These are phyloP conservation scores for Xestia c-nigrum DNA, from an alignment of 2,888 invertebrate genomes.

Conservation along the genomic window DNA sequence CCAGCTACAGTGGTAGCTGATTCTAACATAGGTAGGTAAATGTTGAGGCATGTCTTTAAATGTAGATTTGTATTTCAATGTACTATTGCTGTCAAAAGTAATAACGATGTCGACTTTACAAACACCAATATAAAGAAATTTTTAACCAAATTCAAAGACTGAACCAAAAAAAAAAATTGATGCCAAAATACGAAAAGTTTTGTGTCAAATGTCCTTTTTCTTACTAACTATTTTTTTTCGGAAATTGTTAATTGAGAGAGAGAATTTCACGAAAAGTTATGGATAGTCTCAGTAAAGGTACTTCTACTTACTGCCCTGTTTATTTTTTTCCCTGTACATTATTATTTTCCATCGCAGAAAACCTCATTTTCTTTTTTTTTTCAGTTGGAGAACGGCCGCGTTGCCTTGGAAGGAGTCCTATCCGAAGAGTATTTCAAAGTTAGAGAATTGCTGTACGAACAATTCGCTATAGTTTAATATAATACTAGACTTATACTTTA, in stretches of 20 bases:
- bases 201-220: too few species aligned
- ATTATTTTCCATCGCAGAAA: neutral
- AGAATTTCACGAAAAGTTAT: too few species aligned
- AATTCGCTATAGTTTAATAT: conserved; percentile 97
- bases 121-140: neutral
- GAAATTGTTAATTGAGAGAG: too few species aligned
- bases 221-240: too few species aligned
- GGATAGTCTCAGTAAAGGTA: too few species aligned
- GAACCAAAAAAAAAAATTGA: too few species aligned
- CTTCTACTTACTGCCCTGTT: too few species aligned
- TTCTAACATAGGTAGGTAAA: too few species aligned
- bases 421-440: conserved; percentile 99
- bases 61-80: neutral
- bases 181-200: too few species aligned
- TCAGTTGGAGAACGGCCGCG: conserved; percentile 97
- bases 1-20: too few species aligned
- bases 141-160: too few species aligned
- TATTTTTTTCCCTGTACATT: too few species aligned
- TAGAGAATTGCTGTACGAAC: conserved; percentile 97
- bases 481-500: neutral
- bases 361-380: conserved; percentile 19
- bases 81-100: neutral
- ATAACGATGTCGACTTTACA: neutral
- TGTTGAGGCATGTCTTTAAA: neutral
- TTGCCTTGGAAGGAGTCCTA: conserved; percentile 97